A percentile compares a stretch with the other conserved stretches of the same genome.
phyloP scores from a whole-genome alignment of 2,113 vertebrate species.

The Phalacrocorax aristotelis region DNA sequence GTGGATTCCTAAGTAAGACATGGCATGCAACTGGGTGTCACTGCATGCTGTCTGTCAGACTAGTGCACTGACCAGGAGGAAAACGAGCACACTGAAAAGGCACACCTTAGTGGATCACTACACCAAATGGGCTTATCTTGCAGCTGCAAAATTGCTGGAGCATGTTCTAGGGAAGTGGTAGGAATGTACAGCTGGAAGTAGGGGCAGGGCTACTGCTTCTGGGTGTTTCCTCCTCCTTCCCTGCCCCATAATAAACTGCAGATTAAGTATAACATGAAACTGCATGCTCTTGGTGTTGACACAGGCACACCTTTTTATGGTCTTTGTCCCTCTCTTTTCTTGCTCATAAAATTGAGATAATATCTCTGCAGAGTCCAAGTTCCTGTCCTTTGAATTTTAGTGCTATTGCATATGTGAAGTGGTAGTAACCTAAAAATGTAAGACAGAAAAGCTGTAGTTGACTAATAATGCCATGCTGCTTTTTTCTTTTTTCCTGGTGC shows the following conservation, averaged over 20 bases:
- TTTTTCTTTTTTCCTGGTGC: background rate
- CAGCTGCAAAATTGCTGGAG: background rate
- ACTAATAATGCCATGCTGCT: background rate
- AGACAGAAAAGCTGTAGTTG: background rate
- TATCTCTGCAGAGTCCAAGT: background rate
- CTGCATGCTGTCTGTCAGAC: background rate
- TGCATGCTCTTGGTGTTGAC: background rate
- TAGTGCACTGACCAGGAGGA: background rate
- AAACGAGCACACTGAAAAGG: background rate
- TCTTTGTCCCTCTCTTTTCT: background rate
- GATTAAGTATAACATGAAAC: background rate
- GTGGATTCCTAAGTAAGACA: background rate
- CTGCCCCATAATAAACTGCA: background rate
- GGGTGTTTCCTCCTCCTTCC: background rate
- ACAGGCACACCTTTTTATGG: background rate
- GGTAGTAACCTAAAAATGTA: background rate
- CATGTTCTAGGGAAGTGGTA: background rate
- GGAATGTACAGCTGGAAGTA: background rate
- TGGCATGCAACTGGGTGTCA: background rate
- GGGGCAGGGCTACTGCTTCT: background rate
- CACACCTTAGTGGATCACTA: no score
- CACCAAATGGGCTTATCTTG: background rate
- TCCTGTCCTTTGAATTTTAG: background rate
- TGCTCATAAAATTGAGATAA: background rate
- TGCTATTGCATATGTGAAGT: accelerated